Evolutionary conservation across 2,797 vertebrate species (phyloP), one percentile per base, ranked within the genome.

Genomic region (Mormyrops boulengeri): DNA sequence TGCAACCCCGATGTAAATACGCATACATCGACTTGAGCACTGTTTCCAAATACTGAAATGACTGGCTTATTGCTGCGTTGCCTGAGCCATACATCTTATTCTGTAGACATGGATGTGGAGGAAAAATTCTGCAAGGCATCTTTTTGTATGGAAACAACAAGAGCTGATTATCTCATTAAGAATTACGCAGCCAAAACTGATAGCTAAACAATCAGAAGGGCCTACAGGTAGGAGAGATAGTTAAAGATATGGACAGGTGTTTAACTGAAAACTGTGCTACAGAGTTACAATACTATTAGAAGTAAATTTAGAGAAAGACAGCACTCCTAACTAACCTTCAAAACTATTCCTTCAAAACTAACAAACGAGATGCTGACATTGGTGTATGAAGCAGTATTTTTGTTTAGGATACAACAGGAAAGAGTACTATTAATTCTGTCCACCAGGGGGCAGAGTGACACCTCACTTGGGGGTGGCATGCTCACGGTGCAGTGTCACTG

Each of bases 381-480:
- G 44, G 34, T 26, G 41, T 77, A 17, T 7, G 41, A 19, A 80
- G 17, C 73, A 19, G 11, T 8, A 44, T 80, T 44, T 80, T 80
- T n/a, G 9, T 53, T 14, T 8, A 30, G n/a, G 84, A 85, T 6
- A 1, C 19, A 34, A 53, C 22, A 17, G 11, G 26, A 69, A 82
- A 19, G 85, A 9, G 52, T 26, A n/a, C 2, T 11, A 57, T 38
- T 55, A 8, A 38, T 38, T 41, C 50, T 30, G 50, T 55, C 85
- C 85, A 87, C 52, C 30, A 87, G 85, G 52, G 30, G 85, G 50
- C 85, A 87, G 85, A 87, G 85, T 87, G 12, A 38, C 52, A 60
- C 85, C 22, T 52, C 2, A 2, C 30, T 87, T 38, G 26, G 26
- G 14, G 8, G 47, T 11, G 17, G 44, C 47, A 52, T 1, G 84